Base-by-base conservation (phyloP, 30 jellyfish, hydroid and myxozoan genomes). In the Pseudorhiza aurosa region DNA sequence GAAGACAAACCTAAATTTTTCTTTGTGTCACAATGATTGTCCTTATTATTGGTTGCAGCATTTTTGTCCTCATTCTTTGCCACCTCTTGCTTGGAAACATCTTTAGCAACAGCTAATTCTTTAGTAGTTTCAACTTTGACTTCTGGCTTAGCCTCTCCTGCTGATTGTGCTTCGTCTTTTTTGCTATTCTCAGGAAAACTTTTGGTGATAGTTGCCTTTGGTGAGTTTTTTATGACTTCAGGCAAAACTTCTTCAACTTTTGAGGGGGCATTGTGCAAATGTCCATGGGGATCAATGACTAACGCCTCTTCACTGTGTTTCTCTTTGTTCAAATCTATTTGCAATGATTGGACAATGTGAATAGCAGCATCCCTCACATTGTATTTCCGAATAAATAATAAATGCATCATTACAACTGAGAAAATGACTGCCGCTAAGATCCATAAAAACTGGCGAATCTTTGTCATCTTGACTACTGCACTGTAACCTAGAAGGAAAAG, bases 201-300 rank as follows among this genome's bases (percentile, higher is more conserved):
- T 1, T 3, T 29, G 49, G 75, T 19, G 11, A 5, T 24, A 25
- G 75, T 11, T 8, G 35, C 17, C 31, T 39, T 55, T 39, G 59
- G 51, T 2, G 70, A 42, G 18, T n/a, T 43, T 8, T 24, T 46
- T 27, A 46, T 65, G 35, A 53, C 74, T 53, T 53, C 75, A 8
- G 75, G 75, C 43, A 40, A 3, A 28, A 77, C 65, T 22, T 59
- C 89, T 47, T 77, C 82, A 6, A 63, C 74, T 12, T 60, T 77
- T 1, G 31, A 25, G 4, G 43, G 62, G 8, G 36, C 74, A 1
- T 19, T 22, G 11, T 14, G 35, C 31, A 17, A 25, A 36, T 77
- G 30, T 8, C 89, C 89, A 77, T 77, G 89, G 4, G 89, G 89
- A 32, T 77, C 82, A 27, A 77, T 46, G 24, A 29, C 27, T 4